phyloP scores from a whole-genome alignment of 2,888 invertebrate species.

The Thymelicus sylvestris region DNA sequence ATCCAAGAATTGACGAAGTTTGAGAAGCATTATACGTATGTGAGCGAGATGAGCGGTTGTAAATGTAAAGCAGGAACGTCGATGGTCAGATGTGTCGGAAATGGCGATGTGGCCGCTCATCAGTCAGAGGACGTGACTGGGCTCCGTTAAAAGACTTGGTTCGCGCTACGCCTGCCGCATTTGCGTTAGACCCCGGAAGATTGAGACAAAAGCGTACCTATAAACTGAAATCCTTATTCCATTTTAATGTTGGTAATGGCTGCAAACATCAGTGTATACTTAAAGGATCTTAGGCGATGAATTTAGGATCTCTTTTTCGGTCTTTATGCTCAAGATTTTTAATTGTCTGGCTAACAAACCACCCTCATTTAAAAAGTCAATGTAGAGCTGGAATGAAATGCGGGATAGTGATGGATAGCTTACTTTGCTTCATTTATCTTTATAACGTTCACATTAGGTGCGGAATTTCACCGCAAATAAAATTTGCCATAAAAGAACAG shows the following conservation, averaged over 20 bases:
- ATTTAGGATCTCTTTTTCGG: too few species aligned
- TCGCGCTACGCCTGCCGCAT: not conserved
- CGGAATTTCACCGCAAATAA: too few species aligned
- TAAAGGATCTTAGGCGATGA: too few species aligned
- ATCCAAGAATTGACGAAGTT: not conserved
- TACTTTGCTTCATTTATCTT: too few species aligned
- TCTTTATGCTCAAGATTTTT: too few species aligned
- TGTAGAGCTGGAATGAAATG: too few species aligned
- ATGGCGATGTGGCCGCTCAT: slow-evolving; percentile 35
- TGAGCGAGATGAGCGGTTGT: slow-evolving; percentile 60
- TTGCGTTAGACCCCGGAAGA: not conserved
- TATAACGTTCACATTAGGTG: too few species aligned
- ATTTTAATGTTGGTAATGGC: not conserved
- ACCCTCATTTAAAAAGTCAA: too few species aligned
- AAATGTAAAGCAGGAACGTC: slow-evolving; percentile 45
- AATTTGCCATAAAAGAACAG: too few species aligned
- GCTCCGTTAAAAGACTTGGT: slow-evolving; percentile 15
- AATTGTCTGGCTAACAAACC: too few species aligned
- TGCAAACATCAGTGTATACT: too few species aligned
- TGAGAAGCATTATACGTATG: not conserved
- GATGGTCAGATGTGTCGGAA: slow-evolving; percentile 49
- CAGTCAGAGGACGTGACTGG: slow-evolving; percentile 41
- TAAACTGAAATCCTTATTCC: not conserved
- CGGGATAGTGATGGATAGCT: too few species aligned
- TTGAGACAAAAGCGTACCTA: not conserved